A percentile compares a stretch with the other conserved stretches of the same genome.
Evolutionary conservation across 2,888 invertebrate species (phyloP).

Genomic region (Lepidocyrtoides sp.): DNA sequence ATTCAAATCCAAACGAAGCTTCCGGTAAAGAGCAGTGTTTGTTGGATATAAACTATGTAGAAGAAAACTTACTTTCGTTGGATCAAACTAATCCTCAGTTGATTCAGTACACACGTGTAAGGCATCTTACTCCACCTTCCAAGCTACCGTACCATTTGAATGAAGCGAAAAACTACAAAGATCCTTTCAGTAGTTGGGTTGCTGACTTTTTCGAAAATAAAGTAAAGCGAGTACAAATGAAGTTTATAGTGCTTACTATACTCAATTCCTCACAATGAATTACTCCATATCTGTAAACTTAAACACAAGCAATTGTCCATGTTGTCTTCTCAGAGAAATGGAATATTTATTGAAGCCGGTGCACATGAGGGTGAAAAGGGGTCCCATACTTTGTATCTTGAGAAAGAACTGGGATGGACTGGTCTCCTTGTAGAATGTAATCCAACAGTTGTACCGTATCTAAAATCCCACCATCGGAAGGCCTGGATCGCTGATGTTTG

Average conservation of each 20-base stretch:
- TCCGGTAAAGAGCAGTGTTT: too few species aligned
- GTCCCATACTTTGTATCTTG: slow-evolving; percentile 65
- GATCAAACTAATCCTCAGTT: slow-evolving; percentile 26
- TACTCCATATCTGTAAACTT: background rate
- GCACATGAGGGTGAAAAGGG: slow-evolving; percentile 58
- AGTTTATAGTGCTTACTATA: too few species aligned
- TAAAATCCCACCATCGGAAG: slow-evolving; percentile 59
- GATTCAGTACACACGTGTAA: background rate
- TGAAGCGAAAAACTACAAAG: background rate
- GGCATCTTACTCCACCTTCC: slow-evolving; percentile 69
- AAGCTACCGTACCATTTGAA: slow-evolving; percentile 60
- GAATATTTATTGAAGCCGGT: slow-evolving; percentile 74
- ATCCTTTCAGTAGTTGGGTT: background rate
- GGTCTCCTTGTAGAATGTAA: slow-evolving; percentile 79
- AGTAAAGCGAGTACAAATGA: too few species aligned
- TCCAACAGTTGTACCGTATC: slow-evolving; percentile 42
- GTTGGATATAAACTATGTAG: too few species aligned
- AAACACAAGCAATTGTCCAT: background rate
- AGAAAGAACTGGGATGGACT: slow-evolving; percentile 65
- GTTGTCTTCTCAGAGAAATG: slow-evolving; percentile 39
- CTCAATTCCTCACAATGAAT: background rate
- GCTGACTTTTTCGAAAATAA: slow-evolving; percentile 37
- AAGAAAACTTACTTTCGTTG: background rate
- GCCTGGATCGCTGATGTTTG: slow-evolving; percentile 77
- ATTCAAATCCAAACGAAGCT: too few species aligned